Evolutionary conservation across 2,888 invertebrate genomes (phyloP).

Genomic region (Andricus curvator): DNA sequence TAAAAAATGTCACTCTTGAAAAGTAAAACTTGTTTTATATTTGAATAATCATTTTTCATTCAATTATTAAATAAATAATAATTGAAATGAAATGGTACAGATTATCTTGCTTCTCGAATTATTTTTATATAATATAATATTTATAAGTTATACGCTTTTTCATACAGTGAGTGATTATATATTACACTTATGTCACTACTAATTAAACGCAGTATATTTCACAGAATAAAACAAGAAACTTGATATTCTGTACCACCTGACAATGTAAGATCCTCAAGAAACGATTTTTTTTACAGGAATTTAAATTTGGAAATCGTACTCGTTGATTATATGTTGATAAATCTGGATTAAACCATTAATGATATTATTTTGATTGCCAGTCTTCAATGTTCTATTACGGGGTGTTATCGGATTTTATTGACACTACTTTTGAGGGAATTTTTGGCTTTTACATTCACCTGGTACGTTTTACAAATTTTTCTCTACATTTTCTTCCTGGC

Average conservation of each 20-base stretch:
- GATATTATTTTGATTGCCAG: constrained; percentile 72
- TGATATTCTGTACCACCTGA: not conserved
- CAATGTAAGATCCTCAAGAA: not conserved
- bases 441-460: not conserved
- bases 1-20: not conserved
- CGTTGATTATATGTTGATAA: constrained; percentile 37
- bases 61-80: too few species aligned
- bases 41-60: not conserved
- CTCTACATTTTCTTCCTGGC: not conserved
- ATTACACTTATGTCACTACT: constrained; percentile 23
- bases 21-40: not conserved
- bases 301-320: not conserved
- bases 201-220: constrained; percentile 27
- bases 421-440: not conserved
- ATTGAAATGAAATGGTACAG: not conserved
- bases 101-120: constrained; percentile 3
- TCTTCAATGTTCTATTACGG: constrained; percentile 67
- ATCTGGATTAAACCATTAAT: constrained; percentile 54
- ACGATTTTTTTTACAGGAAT: not conserved
- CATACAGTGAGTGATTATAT: constrained; percentile 27
- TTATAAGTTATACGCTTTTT: constrained; percentile 10
- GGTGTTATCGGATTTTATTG: not conserved
- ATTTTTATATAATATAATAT: constrained; percentile 18
- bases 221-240: constrained; percentile 9
- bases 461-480: not conserved